phyloP scores from a whole-genome alignment of 2,888 invertebrate genomes.

The Colostygia pectinataria region DNA sequence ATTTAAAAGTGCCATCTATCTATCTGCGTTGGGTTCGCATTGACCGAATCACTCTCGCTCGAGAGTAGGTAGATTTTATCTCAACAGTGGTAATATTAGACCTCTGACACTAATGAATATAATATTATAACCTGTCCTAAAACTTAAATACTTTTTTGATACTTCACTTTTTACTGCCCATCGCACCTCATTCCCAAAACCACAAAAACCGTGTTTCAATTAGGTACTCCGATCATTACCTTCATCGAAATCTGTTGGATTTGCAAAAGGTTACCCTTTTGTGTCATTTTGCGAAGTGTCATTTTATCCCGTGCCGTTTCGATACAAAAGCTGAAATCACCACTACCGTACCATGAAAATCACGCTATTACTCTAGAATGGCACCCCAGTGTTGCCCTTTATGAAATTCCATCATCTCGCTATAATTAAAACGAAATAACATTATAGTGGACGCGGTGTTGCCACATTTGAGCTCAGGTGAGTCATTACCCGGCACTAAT shows the following conservation, averaged over 20 bases:
- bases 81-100: no score
- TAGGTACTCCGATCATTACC: conserved; percentile 5
- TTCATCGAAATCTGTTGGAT: neutral
- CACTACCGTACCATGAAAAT: conserved; percentile 1
- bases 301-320: conserved; percentile 1
- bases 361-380: conserved; percentile 16
- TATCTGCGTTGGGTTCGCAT: no score
- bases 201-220: conserved; percentile 4
- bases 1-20: no score
- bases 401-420: conserved; percentile 20
- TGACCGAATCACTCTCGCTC: no score
- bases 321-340: conserved; percentile 1
- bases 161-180: neutral
- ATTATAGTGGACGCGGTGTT: conserved; percentile 24
- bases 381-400: conserved; percentile 14
- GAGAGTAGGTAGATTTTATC: no score
- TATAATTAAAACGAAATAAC: conserved; percentile 24
- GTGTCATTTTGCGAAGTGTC: neutral
- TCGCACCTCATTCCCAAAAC: neutral
- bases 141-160: no score
- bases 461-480: conserved; percentile 36
- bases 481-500: conserved; percentile 43
- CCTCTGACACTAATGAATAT: no score
- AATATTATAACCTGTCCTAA: no score
- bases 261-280: neutral